Evolutionary conservation across 2,888 invertebrate species (phyloP).

Genomic region (Euzetes globulus): DNA sequence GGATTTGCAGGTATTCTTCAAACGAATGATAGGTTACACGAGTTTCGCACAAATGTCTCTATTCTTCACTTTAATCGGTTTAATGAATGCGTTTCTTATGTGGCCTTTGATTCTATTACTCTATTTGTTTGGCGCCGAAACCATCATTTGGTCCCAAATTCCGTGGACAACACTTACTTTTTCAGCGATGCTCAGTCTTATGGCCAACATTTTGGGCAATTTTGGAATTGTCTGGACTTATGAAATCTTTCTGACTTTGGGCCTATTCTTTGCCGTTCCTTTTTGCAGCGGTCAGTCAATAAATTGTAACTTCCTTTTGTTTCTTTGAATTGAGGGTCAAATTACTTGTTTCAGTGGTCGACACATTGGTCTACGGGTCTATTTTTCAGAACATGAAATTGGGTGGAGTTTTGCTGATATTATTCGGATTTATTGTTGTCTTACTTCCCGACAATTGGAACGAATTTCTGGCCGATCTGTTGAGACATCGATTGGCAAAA

Average conservation of each 20-base stretch:
- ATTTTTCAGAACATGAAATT: slow-evolving; percentile 89
- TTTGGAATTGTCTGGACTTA: slow-evolving; percentile 89
- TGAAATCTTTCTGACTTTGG: slow-evolving; percentile 87
- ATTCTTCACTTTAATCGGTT: slow-evolving; percentile 82
- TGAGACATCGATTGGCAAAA: slow-evolving; percentile 56
- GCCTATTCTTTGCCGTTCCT: slow-evolving; percentile 86
- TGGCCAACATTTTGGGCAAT: slow-evolving; percentile 84
- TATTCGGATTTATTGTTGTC: slow-evolving; percentile 82
- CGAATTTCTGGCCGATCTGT: slow-evolving; percentile 77
- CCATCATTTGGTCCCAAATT: slow-evolving; percentile 68
- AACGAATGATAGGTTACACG: slow-evolving; percentile 86
- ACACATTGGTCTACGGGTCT: slow-evolving; percentile 73
- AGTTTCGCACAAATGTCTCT: slow-evolving; percentile 84
- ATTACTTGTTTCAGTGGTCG: slow-evolving; percentile 71
- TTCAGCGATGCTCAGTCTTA: slow-evolving; percentile 62
- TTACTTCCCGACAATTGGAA: slow-evolving; percentile 96
- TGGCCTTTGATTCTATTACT: slow-evolving; percentile 79
- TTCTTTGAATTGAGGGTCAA: neutral
- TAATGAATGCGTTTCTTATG: slow-evolving; percentile 74
- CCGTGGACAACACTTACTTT: slow-evolving; percentile 79
- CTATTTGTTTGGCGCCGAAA: slow-evolving; percentile 70
- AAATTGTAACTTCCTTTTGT: neutral
- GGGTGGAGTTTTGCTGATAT: slow-evolving; percentile 83
- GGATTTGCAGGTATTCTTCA: slow-evolving; percentile 70
- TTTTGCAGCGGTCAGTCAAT: slow-evolving; percentile 75